phyloP scores from a whole-genome alignment of 1,140 invertebrate species.

The Tribolium madens region DNA sequence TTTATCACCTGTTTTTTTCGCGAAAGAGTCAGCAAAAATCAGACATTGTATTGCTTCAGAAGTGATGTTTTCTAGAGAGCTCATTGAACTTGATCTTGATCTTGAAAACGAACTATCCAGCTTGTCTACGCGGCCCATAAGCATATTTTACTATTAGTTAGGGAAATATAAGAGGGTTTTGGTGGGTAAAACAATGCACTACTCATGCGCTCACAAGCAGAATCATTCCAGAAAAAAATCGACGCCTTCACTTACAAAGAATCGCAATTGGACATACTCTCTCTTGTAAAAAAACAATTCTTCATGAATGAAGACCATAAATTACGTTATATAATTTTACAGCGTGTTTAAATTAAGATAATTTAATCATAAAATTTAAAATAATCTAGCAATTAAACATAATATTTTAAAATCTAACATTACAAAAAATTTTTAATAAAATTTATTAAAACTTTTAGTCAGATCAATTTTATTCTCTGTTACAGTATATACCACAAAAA shows the following conservation, averaged over 20 bases:
- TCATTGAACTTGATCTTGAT: constrained; percentile 96
- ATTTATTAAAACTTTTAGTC: constrained; percentile 1
- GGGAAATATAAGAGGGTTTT: constrained; percentile 57
- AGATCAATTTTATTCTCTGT: not conserved
- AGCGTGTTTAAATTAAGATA: constrained; percentile 41
- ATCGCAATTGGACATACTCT: constrained; percentile 1
- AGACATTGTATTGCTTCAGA: constrained; percentile 96
- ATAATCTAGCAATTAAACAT: constrained; percentile 26
- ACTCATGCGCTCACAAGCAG: constrained; percentile 52
- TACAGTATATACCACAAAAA: constrained; percentile 13
- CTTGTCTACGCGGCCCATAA: constrained; percentile 89
- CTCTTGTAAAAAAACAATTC: constrained; percentile 7
- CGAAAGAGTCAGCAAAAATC: constrained; percentile 95
- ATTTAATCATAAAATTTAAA: constrained; percentile 43
- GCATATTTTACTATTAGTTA: constrained; percentile 60
- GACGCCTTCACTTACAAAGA: constrained; percentile 33
- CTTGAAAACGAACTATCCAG: constrained; percentile 95
- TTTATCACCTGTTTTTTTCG: constrained; percentile 87
- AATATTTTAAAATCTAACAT: constrained; percentile 11
- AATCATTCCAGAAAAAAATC: constrained; percentile 25
- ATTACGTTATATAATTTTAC: not conserved
- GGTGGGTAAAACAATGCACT: constrained; percentile 42
- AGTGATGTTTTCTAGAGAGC: constrained; percentile 95
- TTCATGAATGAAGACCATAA: constrained; percentile 23
- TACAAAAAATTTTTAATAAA: constrained; percentile 7